Evolutionary conservation across 2,888 invertebrate species (phyloP).

Genomic region (Drosophila rubida): DNA sequence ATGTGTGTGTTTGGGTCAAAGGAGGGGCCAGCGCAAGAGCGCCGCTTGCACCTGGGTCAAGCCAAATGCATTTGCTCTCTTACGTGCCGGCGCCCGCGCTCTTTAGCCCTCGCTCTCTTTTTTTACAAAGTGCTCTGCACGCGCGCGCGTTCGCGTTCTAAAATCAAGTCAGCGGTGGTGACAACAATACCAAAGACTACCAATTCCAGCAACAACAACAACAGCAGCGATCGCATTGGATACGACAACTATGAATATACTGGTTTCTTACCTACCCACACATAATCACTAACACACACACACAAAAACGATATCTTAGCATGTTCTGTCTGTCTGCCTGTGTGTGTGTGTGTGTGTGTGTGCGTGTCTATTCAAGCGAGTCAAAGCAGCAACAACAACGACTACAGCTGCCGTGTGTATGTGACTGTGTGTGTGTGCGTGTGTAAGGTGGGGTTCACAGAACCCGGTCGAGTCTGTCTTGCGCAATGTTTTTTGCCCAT

Average conservation of each 20-base stretch:
- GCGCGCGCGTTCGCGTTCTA: slow-evolving; percentile 36
- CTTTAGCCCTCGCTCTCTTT: slow-evolving; percentile 24
- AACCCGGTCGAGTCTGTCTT: slow-evolving; percentile 51
- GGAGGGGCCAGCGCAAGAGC: not conserved
- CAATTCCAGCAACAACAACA: slow-evolving; percentile 27
- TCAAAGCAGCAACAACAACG: slow-evolving; percentile 25
- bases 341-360: slow-evolving; percentile 28
- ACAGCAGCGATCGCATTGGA: slow-evolving; percentile 28
- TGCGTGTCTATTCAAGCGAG: slow-evolving; percentile 56
- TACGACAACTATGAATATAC: slow-evolving; percentile 38
- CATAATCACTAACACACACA: not conserved
- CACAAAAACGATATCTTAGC: slow-evolving; percentile 16
- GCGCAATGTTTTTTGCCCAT: slow-evolving; percentile 54
- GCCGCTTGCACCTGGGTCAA: not conserved
- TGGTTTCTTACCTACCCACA: slow-evolving; percentile 53
- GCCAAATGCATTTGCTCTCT: slow-evolving; percentile 21
- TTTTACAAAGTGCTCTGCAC: slow-evolving; percentile 7
- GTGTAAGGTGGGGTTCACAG: slow-evolving; percentile 66
- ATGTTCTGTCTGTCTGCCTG: slow-evolving; percentile 20
- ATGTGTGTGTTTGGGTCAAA: slow-evolving; percentile 1
- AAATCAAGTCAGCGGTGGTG: slow-evolving; percentile 49
- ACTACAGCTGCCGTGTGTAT: slow-evolving; percentile 2
- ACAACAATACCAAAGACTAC: slow-evolving; percentile 39
- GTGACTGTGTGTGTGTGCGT: slow-evolving; percentile 18
- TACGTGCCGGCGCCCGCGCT: slow-evolving; percentile 13